These are phyloP conservation scores for Thalpophila matura DNA, from an alignment of 2,888 invertebrate genomes.

Conservation along the genomic window DNA sequence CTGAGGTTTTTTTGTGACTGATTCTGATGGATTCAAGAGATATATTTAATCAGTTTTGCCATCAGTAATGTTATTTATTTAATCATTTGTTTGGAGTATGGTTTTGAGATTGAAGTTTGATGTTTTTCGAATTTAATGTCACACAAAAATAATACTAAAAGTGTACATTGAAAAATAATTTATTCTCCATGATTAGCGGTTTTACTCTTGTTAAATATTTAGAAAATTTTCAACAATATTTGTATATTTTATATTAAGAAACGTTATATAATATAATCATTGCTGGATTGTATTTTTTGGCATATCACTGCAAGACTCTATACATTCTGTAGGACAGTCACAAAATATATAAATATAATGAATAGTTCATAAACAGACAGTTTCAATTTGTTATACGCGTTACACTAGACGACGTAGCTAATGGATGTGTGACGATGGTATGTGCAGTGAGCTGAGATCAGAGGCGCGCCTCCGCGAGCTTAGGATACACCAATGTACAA, in stretches of 20 bases:
- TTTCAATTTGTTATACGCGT: slow-evolving; percentile 50
- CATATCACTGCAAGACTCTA: slow-evolving; percentile 88
- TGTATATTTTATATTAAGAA: slow-evolving; percentile 89
- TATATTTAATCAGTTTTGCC: slow-evolving; percentile 8
- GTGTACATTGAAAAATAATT: slow-evolving; percentile 89
- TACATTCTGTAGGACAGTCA: slow-evolving; percentile 76
- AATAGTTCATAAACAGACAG: slow-evolving; percentile 55
- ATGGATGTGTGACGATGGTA: slow-evolving; percentile 50
- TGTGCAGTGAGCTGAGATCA: slow-evolving; percentile 51
- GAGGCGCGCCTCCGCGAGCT: slow-evolving; percentile 40
- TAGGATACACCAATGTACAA: slow-evolving; percentile 72
- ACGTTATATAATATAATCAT: slow-evolving; percentile 86
- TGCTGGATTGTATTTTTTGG: slow-evolving; percentile 89
- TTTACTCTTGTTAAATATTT: slow-evolving; percentile 88
- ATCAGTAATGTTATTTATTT: background rate
- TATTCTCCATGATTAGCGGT: slow-evolving; percentile 88
- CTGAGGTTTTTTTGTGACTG: slow-evolving; percentile 30
- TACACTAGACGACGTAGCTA: slow-evolving; percentile 40
- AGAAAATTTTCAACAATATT: slow-evolving; percentile 90
- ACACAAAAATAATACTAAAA: slow-evolving; percentile 77
- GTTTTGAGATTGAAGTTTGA: slow-evolving; percentile 24
- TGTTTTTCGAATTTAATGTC: slow-evolving; percentile 10
- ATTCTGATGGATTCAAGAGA: slow-evolving; percentile 17
- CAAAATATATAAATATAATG: slow-evolving; percentile 78
- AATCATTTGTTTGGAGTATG: background rate